Evolutionary conservation across 2,888 invertebrate species (phyloP).

Genomic region (Tiliacea citrago): DNA sequence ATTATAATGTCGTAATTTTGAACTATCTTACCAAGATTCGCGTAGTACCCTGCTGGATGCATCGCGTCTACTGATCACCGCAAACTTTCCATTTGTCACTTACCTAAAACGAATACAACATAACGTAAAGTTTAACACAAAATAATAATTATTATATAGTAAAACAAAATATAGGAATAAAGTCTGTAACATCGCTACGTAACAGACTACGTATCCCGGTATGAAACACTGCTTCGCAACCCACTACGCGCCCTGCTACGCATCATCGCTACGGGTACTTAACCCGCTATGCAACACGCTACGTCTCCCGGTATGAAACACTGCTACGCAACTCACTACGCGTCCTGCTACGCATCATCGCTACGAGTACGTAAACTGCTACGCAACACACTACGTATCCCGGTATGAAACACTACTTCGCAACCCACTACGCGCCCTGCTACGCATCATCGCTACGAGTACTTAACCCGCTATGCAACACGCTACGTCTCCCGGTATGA

Average conservation of each 20-base stretch:
- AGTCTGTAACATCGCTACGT: not conserved
- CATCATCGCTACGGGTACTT: not conserved
- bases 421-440: too few species aligned
- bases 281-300: not conserved
- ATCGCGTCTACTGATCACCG: constrained; percentile 87
- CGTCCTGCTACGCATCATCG: not conserved
- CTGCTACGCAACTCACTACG: not conserved
- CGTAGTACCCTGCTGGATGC: constrained; percentile 90
- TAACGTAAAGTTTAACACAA: constrained; percentile 59
- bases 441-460: not conserved
- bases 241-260: not conserved
- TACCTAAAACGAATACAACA: constrained; percentile 86
- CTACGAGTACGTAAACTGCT: too few species aligned
- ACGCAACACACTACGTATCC: not conserved
- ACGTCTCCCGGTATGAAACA: too few species aligned
- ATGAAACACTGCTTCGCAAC: not conserved
- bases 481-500: not conserved
- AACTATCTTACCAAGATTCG: constrained; percentile 87
- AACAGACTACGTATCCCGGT: too few species aligned
- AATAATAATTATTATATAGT: constrained; percentile 11
- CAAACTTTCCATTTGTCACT: constrained; percentile 89
- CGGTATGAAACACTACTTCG: not conserved
- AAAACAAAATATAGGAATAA: constrained; percentile 1
- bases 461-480: not conserved
- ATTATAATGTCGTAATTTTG: constrained; percentile 52